phyloP scores from a whole-genome alignment of 2,113 vertebrate genomes.

The Lanius ludovicianus region DNA sequence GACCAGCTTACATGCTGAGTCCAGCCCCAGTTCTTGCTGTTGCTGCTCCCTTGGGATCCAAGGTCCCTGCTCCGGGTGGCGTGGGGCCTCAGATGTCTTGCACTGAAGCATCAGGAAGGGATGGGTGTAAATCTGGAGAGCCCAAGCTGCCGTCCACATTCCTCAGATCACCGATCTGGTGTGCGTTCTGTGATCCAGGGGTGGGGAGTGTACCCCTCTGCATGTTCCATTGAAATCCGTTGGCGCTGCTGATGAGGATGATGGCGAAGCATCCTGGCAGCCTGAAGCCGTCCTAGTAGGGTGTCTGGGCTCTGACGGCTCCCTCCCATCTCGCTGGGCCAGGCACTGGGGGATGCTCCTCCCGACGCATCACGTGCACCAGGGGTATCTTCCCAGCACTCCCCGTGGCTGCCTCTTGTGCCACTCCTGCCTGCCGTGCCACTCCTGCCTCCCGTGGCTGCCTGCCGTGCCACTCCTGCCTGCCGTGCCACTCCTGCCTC shows the following conservation, averaged over 20 bases:
- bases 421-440: neutral
- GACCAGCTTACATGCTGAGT: neutral
- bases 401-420: neutral
- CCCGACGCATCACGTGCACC: neutral
- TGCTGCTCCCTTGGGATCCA: neutral
- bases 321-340: neutral
- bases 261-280: neutral
- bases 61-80: neutral
- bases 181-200: neutral
- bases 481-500: neutral
- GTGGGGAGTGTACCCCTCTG: accelerated
- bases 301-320: neutral
- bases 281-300: neutral
- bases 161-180: neutral
- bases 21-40: neutral
- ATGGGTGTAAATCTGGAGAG: neutral
- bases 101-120: neutral
- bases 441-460: neutral
- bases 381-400: neutral
- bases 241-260: accelerated
- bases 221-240: accelerated
- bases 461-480: neutral
- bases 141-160: neutral
- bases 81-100: accelerated
- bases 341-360: neutral